Conservation (phyloP, 2,888 invertebrate genomes). For the Ophion obscuratus region DNA sequence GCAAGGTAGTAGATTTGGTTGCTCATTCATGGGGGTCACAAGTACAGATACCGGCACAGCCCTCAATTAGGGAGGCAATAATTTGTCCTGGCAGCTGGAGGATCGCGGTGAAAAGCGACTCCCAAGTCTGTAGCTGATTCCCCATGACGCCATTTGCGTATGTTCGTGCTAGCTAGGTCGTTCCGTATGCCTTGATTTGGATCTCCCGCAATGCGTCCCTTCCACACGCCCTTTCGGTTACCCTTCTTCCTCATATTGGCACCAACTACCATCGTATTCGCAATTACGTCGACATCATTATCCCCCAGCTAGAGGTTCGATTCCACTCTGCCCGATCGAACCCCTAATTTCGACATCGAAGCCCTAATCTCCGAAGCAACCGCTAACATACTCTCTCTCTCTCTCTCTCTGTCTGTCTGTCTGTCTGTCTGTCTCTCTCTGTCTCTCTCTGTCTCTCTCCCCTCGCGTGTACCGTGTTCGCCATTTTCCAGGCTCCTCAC, state of each 20-base stretch:
- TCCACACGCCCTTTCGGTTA: conserved; percentile 18
- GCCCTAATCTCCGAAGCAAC: conserved; percentile 69
- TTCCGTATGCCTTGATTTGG: conserved; percentile 29
- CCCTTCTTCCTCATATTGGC: conserved; percentile 17
- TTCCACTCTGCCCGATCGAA: conserved; percentile 71
- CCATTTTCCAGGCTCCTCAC: conserved; percentile 33
- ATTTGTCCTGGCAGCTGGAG: conserved; percentile 54
- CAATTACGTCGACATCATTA: conserved; percentile 74
- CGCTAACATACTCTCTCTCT: conserved; percentile 36
- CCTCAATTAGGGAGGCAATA: conserved; percentile 68
- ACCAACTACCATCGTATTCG: conserved; percentile 60
- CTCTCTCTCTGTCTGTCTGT: conserved; percentile 9
- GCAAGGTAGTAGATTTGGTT: background rate
- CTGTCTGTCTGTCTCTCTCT: conserved; percentile 32
- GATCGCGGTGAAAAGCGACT: conserved; percentile 39
- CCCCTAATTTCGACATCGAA: conserved; percentile 71
- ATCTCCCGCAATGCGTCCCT: conserved; percentile 21
- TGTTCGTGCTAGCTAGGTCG: conserved; percentile 26
- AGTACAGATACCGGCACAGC: background rate
- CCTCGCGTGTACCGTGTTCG: conserved; percentile 16
- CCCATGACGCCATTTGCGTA: conserved; percentile 13
- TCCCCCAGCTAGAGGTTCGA: conserved; percentile 71
- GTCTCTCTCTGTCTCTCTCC: conserved; percentile 31
- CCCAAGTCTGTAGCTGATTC: conserved; percentile 49
- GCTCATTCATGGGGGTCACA: background rate